These are phyloP conservation scores for Parasteatoda lunata DNA, from an alignment of 2,888 invertebrate species.

Conservation along the genomic window DNA sequence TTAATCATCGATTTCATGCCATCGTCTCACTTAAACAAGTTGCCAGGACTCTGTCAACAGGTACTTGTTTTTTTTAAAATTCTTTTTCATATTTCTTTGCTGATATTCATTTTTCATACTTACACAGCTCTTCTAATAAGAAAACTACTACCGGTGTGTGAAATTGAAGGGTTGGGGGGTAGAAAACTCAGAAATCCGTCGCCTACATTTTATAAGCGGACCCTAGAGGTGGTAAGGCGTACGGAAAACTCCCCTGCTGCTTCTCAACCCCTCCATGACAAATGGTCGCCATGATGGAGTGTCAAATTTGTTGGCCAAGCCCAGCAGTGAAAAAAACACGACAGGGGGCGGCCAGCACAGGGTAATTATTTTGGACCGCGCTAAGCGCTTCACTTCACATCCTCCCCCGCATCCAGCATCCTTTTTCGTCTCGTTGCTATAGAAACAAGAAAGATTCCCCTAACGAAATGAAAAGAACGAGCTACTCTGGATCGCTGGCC, in stretches of 20 bases:
- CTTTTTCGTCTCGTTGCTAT: conserved; percentile 24
- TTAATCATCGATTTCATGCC: no score
- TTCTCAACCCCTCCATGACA: conserved; percentile 41
- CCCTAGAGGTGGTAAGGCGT: conserved; percentile 40
- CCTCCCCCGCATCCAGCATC: neutral
- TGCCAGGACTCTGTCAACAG: no score
- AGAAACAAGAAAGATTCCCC: conserved; percentile 47
- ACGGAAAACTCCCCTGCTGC: neutral
- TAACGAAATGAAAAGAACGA: conserved; percentile 57
- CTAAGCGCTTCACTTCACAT: conserved; percentile 35
- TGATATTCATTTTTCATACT: no score
- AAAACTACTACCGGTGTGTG: neutral
- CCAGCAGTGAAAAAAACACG: conserved; percentile 49
- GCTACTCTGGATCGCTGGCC: conserved; percentile 33
- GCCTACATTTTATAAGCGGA: conserved; percentile 50
- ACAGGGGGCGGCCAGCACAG: conserved; percentile 52
- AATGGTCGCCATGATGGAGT: conserved; percentile 65
- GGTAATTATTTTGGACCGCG: conserved; percentile 55
- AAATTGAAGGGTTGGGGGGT: neutral
- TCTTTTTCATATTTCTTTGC: no score
- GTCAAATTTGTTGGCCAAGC: conserved; percentile 66
- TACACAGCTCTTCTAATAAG: neutral
- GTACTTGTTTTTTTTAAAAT: no score
- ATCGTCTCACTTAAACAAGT: no score
- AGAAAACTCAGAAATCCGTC: conserved; percentile 34